Conservation (phyloP, 2,888 invertebrate species). For the Mayetiola destructor region DNA sequence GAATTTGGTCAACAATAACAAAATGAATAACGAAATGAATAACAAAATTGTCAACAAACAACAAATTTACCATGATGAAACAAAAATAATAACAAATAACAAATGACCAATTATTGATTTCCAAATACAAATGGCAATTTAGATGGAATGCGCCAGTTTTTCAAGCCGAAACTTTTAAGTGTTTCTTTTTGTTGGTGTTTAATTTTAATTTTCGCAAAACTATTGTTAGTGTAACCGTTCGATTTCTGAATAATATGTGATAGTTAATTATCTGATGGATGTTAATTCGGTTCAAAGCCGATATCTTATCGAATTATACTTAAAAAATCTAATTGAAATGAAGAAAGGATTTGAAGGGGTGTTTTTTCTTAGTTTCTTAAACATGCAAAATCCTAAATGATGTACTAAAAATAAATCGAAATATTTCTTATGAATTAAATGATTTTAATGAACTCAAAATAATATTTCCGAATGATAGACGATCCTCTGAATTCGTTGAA, state of each 20-base stretch:
- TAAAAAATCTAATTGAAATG: too few species aligned
- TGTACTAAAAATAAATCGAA: not conserved
- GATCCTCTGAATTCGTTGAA: not conserved
- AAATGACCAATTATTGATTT: conserved; percentile 8
- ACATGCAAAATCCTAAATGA: too few species aligned
- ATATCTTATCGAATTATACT: too few species aligned
- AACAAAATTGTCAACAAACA: not conserved
- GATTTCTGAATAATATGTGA: too few species aligned
- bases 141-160: not conserved
- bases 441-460: not conserved
- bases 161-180: not conserved
- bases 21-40: too few species aligned
- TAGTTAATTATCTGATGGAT: too few species aligned
- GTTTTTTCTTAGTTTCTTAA: too few species aligned
- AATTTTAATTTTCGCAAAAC: too few species aligned
- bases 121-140: not conserved
- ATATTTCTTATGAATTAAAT: not conserved
- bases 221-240: too few species aligned
- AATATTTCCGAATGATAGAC: not conserved
- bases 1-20: too few species aligned
- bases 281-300: too few species aligned
- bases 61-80: not conserved
- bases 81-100: conserved; percentile 1
- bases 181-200: not conserved
- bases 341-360: too few species aligned